Evolutionary conservation across 2,113 vertebrate genomes (phyloP).

Genomic region (Paramormyrops kingsleyae): DNA sequence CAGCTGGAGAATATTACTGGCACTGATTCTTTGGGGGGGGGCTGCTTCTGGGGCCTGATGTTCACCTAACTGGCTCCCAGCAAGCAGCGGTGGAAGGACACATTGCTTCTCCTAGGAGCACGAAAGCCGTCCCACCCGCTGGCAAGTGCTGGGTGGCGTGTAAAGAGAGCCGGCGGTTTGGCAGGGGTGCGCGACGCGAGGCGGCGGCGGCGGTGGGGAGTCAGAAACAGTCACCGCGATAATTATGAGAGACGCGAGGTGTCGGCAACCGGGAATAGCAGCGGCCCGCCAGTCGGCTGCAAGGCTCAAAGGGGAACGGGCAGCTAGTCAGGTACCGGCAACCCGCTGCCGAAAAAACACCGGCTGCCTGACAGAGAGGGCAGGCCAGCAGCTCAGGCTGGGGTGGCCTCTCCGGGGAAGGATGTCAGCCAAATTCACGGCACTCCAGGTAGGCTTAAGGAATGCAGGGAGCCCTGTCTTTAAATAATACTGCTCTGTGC

Average conservation of each 20-base stretch:
- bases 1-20: background rate
- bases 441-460: background rate
- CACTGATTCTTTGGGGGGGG: background rate
- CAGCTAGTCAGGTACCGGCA: background rate
- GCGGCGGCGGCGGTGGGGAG: background rate
- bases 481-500: background rate
- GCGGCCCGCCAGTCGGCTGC: too few relatives aligned
- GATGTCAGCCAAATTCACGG: background rate
- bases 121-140: background rate
- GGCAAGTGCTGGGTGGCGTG: background rate
- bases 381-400: background rate
- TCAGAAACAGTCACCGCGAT: background rate
- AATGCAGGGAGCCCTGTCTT: background rate
- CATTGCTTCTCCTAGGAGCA: background rate
- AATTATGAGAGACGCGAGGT: background rate
- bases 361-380: background rate
- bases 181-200: background rate
- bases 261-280: background rate
- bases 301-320: background rate
- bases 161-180: background rate
- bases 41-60: background rate
- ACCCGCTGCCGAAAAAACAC: background rate
- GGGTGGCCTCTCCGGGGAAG: background rate
- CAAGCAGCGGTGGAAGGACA: background rate
- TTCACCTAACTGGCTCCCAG: background rate